These are phyloP conservation scores for Adelognathus sp. DNA, from an alignment of 2,888 invertebrate genomes.

Conservation along the genomic window DNA sequence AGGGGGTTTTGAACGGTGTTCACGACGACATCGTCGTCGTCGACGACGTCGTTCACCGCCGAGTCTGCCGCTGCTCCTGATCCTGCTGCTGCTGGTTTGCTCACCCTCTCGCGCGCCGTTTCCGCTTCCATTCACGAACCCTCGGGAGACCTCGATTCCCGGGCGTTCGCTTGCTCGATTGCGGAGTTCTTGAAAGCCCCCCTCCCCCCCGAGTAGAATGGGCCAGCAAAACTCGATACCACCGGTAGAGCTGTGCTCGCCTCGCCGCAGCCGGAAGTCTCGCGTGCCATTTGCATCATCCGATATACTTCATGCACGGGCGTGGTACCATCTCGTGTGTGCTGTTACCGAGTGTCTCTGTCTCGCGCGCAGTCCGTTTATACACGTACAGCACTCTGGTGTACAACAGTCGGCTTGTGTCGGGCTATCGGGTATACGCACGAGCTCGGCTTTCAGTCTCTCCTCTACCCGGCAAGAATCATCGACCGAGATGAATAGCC, in stretches of 20 bases:
- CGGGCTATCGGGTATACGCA: neutral
- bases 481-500: slow-evolving; percentile 68
- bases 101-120: slow-evolving; percentile 48
- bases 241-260: slow-evolving; percentile 2
- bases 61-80: slow-evolving; percentile 30
- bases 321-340: slow-evolving; percentile 57
- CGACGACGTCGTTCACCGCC: slow-evolving; percentile 37
- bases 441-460: slow-evolving; percentile 36
- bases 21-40: slow-evolving; percentile 8
- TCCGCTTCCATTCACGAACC: slow-evolving; percentile 57
- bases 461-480: slow-evolving; percentile 66
- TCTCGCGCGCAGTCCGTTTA: neutral
- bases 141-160: slow-evolving; percentile 59
- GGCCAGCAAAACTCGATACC: slow-evolving; percentile 59
- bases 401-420: slow-evolving; percentile 15
- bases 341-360: slow-evolving; percentile 48
- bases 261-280: slow-evolving; percentile 76
- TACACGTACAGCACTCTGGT: neutral
- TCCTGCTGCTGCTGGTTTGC: slow-evolving; percentile 49
- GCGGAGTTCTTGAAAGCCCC: slow-evolving; percentile 49
- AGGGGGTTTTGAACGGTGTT: slow-evolving; percentile 45
- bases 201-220: slow-evolving; percentile 53
- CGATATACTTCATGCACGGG: slow-evolving; percentile 67
- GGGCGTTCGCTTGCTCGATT: slow-evolving; percentile 57
- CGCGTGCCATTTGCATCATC: slow-evolving; percentile 78